phyloP scores from a whole-genome alignment of 2,113 vertebrate species.

The Leucopsar rothschildi region DNA sequence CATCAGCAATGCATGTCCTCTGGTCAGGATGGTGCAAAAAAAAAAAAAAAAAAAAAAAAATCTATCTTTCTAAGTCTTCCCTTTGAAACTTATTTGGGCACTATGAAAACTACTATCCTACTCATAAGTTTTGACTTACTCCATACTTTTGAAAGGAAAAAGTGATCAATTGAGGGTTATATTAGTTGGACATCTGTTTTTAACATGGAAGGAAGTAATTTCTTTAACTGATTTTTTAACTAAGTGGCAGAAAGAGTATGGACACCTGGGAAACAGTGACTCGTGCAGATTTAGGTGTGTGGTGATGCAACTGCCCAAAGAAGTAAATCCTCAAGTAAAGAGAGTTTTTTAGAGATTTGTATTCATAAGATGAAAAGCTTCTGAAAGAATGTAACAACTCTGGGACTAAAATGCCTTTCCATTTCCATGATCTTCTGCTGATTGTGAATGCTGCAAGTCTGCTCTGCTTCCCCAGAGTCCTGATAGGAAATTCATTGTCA shows the following conservation, averaged over 20 bases:
- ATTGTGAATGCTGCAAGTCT: constrained; percentile 44
- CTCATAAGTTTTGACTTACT: neutral
- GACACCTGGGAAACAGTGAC: neutral
- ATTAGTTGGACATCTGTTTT: neutral
- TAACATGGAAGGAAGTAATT: neutral
- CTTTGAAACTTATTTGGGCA: neutral
- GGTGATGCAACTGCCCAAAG: neutral
- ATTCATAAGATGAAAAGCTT: constrained; percentile 33
- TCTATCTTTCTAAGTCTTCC: neutral
- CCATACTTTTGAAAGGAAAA: neutral
- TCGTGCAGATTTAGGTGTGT: neutral
- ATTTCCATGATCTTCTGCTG: constrained; percentile 20
- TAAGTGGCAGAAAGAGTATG: neutral
- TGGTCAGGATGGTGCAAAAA: neutral
- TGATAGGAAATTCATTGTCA: constrained; percentile 26
- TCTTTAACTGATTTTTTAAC: neutral
- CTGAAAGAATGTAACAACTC: constrained; percentile 3
- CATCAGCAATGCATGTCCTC: neutral
- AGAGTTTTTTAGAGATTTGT: neutral
- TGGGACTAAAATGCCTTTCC: constrained; percentile 18
- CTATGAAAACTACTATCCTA: neutral
- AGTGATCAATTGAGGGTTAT: neutral
- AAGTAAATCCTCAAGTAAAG: neutral
- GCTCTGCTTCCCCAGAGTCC: neutral
- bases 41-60: neutral